Percentiles rank a stretch among this genome's conserved stretches.
Conservation (phyloP, 2,113 vertebrate species). For the Rhabdomys dilectus region DNA sequence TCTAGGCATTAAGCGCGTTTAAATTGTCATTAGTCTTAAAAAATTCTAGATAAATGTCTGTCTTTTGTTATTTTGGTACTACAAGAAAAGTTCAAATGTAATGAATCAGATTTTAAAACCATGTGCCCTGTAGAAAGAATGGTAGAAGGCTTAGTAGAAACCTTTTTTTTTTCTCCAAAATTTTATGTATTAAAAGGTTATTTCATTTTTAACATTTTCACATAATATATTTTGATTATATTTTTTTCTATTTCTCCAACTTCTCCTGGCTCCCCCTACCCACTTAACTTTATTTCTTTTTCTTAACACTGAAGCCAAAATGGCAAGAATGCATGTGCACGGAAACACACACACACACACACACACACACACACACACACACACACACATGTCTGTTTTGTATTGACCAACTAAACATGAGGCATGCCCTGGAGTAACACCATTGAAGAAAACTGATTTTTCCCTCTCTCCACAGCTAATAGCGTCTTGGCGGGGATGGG, state of each 20-base stretch:
- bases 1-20: slow-evolving; percentile 33
- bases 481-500: too few relatives aligned
- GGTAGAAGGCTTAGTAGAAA: background rate
- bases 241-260: background rate
- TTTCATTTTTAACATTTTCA: background rate
- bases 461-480: background rate
- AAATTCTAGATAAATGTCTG: background rate
- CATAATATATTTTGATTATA: background rate
- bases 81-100: background rate
- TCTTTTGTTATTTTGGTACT: background rate
- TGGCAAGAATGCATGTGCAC: background rate
- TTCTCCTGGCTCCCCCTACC: background rate
- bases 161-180: background rate
- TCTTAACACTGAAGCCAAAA: background rate
- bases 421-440: background rate
- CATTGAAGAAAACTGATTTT: background rate
- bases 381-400: background rate
- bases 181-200: background rate
- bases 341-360: too few relatives aligned
- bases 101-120: slow-evolving; percentile 13
- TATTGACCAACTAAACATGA: background rate
- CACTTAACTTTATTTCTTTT: background rate
- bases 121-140: background rate
- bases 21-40: slow-evolving; percentile 1
- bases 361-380: background rate